phyloP scores from a whole-genome alignment of 2,113 vertebrate species.

The Paramormyrops kingsleyae region DNA sequence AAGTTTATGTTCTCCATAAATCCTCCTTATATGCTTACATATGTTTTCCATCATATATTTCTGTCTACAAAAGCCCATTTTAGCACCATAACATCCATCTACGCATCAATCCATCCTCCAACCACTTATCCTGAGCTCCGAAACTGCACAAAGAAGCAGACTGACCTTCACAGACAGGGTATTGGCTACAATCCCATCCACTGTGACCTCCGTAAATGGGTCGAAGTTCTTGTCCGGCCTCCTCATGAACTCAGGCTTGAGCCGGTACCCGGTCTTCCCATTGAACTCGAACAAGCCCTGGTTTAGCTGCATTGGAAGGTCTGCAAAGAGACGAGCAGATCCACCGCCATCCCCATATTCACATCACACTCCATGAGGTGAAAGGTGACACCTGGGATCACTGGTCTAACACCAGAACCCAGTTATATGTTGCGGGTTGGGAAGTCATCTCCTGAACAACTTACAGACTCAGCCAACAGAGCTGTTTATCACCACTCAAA shows the following conservation, averaged over 20 bases:
- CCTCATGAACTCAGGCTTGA: conserved; percentile 97
- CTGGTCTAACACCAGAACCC: not conserved
- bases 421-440: no score
- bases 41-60: not conserved
- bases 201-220: conserved; percentile 89
- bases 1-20: not conserved
- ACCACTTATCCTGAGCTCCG: not conserved
- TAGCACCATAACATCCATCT: conserved; percentile 19
- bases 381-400: not conserved
- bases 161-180: conserved; percentile 92
- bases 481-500: not conserved
- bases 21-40: not conserved
- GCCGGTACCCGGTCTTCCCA: conserved; percentile 85
- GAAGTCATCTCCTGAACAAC: not conserved
- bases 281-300: conserved; percentile 97
- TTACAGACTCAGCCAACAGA: not conserved
- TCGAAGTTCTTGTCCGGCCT: conserved; percentile 95
- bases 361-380: not conserved
- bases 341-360: not conserved
- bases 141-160: not conserved
- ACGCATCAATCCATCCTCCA: not conserved
- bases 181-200: conserved; percentile 95
- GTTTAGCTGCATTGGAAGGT: conserved; percentile 96
- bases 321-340: conserved; percentile 50
- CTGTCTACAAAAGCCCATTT: not conserved